phyloP scores from a whole-genome alignment of 2,113 vertebrate species.

The Eidolon helvum region DNA sequence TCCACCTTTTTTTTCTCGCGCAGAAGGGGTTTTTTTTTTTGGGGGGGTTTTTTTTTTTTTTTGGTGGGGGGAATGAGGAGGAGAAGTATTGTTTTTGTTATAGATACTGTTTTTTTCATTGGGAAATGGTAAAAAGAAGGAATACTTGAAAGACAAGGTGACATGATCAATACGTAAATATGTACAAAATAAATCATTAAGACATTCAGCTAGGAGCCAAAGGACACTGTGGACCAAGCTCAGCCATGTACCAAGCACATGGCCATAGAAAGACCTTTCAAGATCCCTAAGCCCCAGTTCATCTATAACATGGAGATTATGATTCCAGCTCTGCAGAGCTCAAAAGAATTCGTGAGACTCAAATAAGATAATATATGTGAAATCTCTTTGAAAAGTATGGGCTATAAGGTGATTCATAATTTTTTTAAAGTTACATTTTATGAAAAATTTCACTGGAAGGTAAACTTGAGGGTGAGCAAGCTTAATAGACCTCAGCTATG shows the following conservation, averaged over 20 bases:
- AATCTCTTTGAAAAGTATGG: background rate
- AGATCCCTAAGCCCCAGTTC: background rate
- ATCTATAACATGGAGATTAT: background rate
- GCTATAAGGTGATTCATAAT: background rate
- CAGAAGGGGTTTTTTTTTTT: too few relatives aligned
- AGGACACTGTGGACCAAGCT: background rate
- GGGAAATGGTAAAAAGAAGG: background rate
- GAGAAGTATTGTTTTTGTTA: background rate
- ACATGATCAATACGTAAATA: background rate
- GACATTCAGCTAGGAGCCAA: background rate
- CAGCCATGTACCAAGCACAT: background rate
- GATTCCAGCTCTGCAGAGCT: background rate
- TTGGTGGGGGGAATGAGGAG: too few relatives aligned
- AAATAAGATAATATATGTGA: background rate
- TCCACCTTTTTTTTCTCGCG: too few relatives aligned
- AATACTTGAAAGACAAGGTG: background rate
- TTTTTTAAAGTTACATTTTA: slow-evolving; percentile 14
- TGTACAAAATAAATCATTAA: slow-evolving; percentile 43
- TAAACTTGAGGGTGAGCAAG: background rate
- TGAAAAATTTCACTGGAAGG: background rate
- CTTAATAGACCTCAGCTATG: background rate
- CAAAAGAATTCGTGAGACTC: background rate
- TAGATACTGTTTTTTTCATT: slow-evolving; percentile 4
- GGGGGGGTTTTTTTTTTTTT: too few relatives aligned
- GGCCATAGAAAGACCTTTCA: background rate